phyloP scores from a whole-genome alignment of 2,113 vertebrate species.

The Argyrosomus japonicus region DNA sequence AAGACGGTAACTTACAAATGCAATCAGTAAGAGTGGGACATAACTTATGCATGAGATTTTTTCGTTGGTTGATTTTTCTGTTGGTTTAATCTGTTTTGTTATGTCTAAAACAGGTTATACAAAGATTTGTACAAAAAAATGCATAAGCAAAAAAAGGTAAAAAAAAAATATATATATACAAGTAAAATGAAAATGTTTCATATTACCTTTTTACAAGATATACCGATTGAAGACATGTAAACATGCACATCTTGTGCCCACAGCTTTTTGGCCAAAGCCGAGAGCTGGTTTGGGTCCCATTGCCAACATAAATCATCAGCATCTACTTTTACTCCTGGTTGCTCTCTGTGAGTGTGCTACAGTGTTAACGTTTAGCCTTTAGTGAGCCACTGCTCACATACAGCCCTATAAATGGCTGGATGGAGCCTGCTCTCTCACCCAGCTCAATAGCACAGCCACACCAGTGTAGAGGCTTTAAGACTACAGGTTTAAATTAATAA shows the following conservation, averaged over 20 bases:
- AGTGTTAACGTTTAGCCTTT: slow-evolving; percentile 60
- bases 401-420: slow-evolving; percentile 52
- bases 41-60: slow-evolving; percentile 84
- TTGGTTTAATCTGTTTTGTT: slow-evolving; percentile 78
- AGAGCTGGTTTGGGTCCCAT: slow-evolving; percentile 72
- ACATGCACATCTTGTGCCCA: slow-evolving; percentile 64
- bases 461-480: slow-evolving; percentile 61
- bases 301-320: slow-evolving; percentile 86
- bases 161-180: slow-evolving; percentile 40
- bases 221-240: slow-evolving; percentile 67
- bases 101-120: slow-evolving; percentile 76
- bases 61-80: slow-evolving; percentile 73
- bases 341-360: slow-evolving; percentile 59
- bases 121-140: slow-evolving; percentile 81
- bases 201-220: slow-evolving; percentile 83
- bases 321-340: slow-evolving; percentile 74
- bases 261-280: slow-evolving; percentile 65
- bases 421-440: slow-evolving; percentile 21
- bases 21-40: slow-evolving; percentile 80
- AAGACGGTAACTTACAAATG: slow-evolving; percentile 74
- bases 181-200: slow-evolving; percentile 74
- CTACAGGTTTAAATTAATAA: slow-evolving; percentile 50
- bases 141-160: slow-evolving; percentile 45
- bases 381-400: slow-evolving; percentile 48
- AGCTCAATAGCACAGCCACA: slow-evolving; percentile 58